phyloP scores from a whole-genome alignment of 2,888 invertebrate species.

The Troides aeacus region DNA sequence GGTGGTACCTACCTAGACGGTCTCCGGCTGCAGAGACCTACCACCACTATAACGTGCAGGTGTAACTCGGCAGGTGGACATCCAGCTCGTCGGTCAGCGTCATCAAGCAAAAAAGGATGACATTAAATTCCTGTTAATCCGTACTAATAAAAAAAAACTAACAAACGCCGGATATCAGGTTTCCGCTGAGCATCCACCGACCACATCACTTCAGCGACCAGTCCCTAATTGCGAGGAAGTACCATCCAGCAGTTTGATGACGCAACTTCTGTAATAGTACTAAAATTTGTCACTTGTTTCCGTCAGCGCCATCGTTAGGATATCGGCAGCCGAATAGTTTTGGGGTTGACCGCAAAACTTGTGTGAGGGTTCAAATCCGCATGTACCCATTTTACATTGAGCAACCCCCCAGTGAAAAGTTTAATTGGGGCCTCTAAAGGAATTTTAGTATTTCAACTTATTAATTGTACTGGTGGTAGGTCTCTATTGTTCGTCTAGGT shows the following conservation, averaged over 20 bases:
- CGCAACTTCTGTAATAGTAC: background rate
- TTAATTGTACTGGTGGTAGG: too few relatives aligned
- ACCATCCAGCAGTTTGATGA: conserved; percentile 12
- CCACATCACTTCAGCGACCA: conserved; percentile 7
- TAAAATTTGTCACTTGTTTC: background rate
- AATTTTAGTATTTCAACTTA: too few relatives aligned
- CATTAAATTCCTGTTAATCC: background rate
- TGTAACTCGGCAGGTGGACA: too few relatives aligned
- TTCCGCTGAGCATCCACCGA: conserved; percentile 12
- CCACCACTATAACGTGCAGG: too few relatives aligned
- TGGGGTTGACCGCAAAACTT: too few relatives aligned
- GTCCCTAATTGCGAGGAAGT: conserved; percentile 6
- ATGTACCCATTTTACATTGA: background rate
- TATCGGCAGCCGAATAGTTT: too few relatives aligned
- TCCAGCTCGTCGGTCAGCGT: too few relatives aligned
- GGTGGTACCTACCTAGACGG: too few relatives aligned
- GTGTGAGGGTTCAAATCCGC: background rate
- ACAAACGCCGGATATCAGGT: conserved; percentile 5
- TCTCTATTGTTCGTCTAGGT: too few relatives aligned
- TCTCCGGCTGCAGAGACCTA: too few relatives aligned
- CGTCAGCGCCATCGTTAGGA: background rate
- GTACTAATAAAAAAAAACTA: background rate
- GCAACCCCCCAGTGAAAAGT: background rate
- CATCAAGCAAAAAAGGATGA: too few relatives aligned
- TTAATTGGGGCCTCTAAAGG: too few relatives aligned